Conservation (phyloP, 2,113 vertebrate genomes). For the Prionailurus bengalensis region DNA sequence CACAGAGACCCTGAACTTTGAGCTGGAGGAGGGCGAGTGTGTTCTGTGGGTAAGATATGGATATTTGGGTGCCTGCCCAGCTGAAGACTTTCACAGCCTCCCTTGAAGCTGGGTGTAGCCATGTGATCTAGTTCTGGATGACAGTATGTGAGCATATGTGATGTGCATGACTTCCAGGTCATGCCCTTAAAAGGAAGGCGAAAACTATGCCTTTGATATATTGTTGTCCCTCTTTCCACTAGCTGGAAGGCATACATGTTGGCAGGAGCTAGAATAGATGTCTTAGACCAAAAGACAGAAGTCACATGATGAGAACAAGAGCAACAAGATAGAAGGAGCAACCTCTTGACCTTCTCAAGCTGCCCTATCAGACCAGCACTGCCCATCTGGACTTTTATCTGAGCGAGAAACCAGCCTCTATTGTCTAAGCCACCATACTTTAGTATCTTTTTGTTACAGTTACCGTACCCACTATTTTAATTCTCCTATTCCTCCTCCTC, state of each 20-base stretch:
- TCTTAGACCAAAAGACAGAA: neutral
- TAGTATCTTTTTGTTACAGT: neutral
- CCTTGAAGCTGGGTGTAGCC: neutral
- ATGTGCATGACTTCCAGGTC: neutral
- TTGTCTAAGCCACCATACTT: neutral
- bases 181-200: neutral
- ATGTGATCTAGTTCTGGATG: neutral
- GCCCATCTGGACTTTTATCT: neutral
- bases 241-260: neutral
- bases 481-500: neutral
- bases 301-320: neutral
- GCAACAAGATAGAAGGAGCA: neutral
- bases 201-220: neutral
- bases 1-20: neutral
- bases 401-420: neutral
- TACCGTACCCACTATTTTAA: neutral
- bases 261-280: neutral
- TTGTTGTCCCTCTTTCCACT: neutral
- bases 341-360: neutral
- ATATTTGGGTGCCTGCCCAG: neutral
- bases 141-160: neutral
- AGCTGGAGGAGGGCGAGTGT: neutral
- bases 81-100: neutral
- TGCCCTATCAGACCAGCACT: neutral
- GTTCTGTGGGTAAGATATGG: neutral